Evolutionary conservation across 2,888 invertebrate species (phyloP).

Genomic region (Sabatieria punctata): DNA sequence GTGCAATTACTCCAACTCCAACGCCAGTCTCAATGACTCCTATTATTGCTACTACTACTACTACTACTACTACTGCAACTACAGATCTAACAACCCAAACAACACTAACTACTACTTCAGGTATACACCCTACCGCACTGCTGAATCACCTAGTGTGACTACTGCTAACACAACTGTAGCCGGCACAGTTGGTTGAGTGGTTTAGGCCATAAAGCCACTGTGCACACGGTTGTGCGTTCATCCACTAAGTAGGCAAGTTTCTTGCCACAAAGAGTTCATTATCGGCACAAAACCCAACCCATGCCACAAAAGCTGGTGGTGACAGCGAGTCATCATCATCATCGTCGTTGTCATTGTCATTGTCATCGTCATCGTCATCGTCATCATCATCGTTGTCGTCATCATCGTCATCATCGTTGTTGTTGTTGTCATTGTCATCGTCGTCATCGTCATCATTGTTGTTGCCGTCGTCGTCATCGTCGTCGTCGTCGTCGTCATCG

Average conservation of each 20-base stretch:
- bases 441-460: not conserved
- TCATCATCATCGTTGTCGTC: not conserved
- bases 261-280: too few relatives aligned
- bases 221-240: too few relatives aligned
- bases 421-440: not conserved
- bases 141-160: not conserved
- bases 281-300: too few relatives aligned
- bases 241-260: too few relatives aligned
- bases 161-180: not conserved
- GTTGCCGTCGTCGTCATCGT: not conserved
- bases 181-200: too few relatives aligned
- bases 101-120: not conserved
- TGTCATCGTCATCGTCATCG: not conserved
- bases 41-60: not conserved
- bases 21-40: not conserved
- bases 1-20: not conserved
- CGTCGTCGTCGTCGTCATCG: too few relatives aligned
- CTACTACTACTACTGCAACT: too few relatives aligned
- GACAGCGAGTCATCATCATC: too few relatives aligned
- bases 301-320: too few relatives aligned
- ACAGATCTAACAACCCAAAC: too few relatives aligned
- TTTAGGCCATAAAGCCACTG: too few relatives aligned
- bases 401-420: not conserved
- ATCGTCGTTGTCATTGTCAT: not conserved
- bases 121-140: not conserved